Base-by-base conservation (phyloP, 2,113 vertebrate genomes). In the Pachyramphus minor region DNA sequence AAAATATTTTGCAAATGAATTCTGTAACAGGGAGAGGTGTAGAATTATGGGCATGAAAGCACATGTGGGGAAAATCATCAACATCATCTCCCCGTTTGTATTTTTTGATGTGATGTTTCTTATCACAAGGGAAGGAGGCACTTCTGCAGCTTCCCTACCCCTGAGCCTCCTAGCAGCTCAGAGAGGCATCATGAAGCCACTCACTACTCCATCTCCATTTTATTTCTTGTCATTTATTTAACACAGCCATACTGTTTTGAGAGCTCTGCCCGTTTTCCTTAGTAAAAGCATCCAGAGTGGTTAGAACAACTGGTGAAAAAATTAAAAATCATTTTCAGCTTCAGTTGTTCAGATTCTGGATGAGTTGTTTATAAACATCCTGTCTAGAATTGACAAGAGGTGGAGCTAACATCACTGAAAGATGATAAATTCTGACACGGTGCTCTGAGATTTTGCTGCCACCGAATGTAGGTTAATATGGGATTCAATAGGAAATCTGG, bases 401-500 rank as follows among this genome's bases (percentile, higher is more conserved):
- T 58, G 90, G 96, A 96, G 95, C 88, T 79, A 58, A 49, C 60
- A 45, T 87, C 83, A 78, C 2, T 75, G 85, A 72, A 75, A 75
- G 92, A 96, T 89, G 94, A 96, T 82, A 84, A 89, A 95, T 95
- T 96, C 85, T 95, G 93, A 95, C 95, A 90, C 0, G 2, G 89
- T 72, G 84, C 84, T 93, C 88, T 82, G 92, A 92, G 95, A 95
- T 92, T 89, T 87, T 53, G 20, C 45, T 90, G 90, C 94, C 80
- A 89, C 41, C 4, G 10, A 96, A 96, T 97, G 86, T 95, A 96
- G 96, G 96, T 97, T 96, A 96, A 96, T 96, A 96, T 84, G 83
- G 92, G 95, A 95, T 96, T 96, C 96, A 82, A 22, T 89, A 84
- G 92, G 92, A 96, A 96, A 96, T 95, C 93, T 97, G 95, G 49